These are phyloP conservation scores for Malurus elegans DNA, from an alignment of 2,113 vertebrate genomes.

Conservation along the genomic window DNA sequence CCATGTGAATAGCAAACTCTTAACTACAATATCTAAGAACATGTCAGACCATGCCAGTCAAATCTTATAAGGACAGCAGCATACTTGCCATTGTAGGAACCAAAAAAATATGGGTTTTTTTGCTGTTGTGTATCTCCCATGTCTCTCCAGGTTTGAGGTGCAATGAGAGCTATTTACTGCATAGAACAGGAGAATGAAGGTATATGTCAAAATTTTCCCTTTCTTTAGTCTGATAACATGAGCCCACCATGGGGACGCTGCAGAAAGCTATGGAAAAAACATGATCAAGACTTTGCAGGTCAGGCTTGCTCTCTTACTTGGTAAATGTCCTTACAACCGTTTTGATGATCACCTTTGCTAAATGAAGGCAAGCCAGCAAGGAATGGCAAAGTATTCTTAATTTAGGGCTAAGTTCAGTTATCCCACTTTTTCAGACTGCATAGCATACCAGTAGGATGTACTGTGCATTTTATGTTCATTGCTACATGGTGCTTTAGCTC, in stretches of 20 bases:
- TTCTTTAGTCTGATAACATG: background rate
- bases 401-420: background rate
- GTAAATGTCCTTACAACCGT: background rate
- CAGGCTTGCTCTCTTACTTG: background rate
- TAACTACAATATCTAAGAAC: background rate
- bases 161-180: background rate
- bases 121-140: rapidly evolving
- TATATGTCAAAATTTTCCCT: background rate
- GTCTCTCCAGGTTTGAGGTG: background rate
- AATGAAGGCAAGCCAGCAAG: background rate
- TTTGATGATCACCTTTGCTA: background rate
- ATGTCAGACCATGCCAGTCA: background rate
- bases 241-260: rapidly evolving
- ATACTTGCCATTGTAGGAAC: background rate
- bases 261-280: background rate
- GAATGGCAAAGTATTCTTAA: background rate
- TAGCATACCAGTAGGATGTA: background rate
- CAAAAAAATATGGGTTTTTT: background rate
- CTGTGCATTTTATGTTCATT: background rate
- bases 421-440: background rate
- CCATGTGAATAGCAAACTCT: background rate
- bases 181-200: background rate
- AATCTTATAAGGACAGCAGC: background rate
- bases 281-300: background rate
- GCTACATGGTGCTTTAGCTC: background rate